Conservation (phyloP, 2,797 vertebrate species). For the Podarcis siculus region DNA sequence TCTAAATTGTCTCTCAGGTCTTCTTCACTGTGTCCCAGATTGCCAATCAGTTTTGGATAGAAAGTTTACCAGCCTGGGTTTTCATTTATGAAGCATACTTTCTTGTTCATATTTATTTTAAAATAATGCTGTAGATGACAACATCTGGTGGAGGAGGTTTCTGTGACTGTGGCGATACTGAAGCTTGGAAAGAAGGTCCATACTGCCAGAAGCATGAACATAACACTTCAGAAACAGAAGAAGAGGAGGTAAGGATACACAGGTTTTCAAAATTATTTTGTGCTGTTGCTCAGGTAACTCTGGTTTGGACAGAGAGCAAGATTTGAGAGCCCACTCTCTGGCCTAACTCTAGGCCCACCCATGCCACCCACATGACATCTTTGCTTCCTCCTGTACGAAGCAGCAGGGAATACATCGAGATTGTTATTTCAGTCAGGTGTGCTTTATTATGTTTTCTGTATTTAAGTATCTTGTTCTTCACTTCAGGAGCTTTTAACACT, state of each 20-base stretch:
- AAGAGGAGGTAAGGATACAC: conserved; percentile 83
- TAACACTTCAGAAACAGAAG: conserved; percentile 80
- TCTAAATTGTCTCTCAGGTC: not conserved
- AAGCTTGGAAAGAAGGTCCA: conserved; percentile 96
- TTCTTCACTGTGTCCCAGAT: not conserved
- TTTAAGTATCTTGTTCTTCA: not conserved
- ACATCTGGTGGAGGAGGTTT: conserved; percentile 97
- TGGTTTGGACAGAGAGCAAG: not conserved
- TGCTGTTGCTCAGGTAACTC: not conserved
- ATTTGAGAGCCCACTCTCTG: not conserved
- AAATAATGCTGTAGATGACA: conserved; percentile 86
- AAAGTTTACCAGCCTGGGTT: not conserved
- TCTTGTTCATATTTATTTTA: conserved; percentile 28
- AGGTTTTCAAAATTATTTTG: not conserved
- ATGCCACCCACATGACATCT: not conserved
- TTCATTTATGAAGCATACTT: not conserved
- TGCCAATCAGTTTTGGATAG: not conserved
- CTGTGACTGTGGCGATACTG: conserved; percentile 96
- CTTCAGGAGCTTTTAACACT: not conserved
- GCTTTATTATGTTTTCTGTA: not conserved
- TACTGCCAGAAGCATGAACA: conserved; percentile 92
- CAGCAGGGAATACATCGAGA: too few species aligned
- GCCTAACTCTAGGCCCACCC: not conserved
- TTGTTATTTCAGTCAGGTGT: not conserved
- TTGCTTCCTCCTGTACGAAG: not conserved